Evolutionary conservation across 2,797 vertebrate genomes (phyloP).

Genomic region (Percopsis omiscomaycus): DNA sequence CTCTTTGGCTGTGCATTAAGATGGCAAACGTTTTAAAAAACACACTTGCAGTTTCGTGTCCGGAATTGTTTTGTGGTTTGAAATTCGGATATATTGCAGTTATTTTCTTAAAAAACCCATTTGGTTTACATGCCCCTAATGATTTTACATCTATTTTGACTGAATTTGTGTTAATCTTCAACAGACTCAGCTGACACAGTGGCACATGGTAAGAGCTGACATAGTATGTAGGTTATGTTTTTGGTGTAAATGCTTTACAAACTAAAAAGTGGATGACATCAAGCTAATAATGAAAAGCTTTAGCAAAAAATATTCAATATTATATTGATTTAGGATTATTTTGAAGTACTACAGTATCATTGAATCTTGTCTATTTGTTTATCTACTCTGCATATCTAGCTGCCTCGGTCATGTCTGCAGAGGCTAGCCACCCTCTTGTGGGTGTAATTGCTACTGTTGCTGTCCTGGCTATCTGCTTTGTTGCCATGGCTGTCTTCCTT

Average conservation of each 20-base stretch:
- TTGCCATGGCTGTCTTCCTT: conserved; percentile 38
- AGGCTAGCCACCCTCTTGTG: conserved; percentile 43
- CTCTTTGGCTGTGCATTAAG: no score
- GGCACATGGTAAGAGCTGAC: conserved; percentile 33
- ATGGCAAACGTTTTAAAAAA: no score
- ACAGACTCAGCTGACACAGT: not conserved
- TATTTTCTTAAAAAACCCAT: no score
- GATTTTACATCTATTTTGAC: not conserved
- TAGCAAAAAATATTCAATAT: no score
- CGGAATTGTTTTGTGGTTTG: no score
- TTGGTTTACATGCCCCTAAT: no score
- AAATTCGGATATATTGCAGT: no score
- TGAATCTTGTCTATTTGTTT: not conserved
- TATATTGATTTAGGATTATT: no score
- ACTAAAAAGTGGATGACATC: no score
- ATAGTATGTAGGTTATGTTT: not conserved
- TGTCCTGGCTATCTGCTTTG: conserved; percentile 46
- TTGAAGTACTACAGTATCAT: not conserved
- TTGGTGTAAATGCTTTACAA: not conserved
- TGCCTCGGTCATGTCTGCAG: not conserved
- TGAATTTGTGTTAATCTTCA: not conserved
- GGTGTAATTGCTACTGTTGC: conserved; percentile 50
- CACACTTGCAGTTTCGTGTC: no score
- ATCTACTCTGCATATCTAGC: conserved; percentile 22
- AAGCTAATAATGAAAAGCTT: no score